phyloP scores from a whole-genome alignment of 2,113 vertebrate genomes.

The Thunnus maccoyii region DNA sequence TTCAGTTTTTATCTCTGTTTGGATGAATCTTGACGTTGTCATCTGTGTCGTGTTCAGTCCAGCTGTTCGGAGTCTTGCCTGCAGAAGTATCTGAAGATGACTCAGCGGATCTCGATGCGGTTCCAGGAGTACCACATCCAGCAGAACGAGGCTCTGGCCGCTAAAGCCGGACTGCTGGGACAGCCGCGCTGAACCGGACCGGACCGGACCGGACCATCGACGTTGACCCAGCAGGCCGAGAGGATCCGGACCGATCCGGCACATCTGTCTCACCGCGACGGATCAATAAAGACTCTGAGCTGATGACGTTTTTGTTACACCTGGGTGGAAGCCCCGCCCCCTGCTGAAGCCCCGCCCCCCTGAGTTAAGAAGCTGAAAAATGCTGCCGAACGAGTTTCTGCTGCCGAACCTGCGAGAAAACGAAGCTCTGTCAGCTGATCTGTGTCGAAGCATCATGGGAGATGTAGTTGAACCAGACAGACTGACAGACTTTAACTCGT shows the following conservation, averaged over 20 bases:
- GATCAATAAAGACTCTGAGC: conserved; percentile 1
- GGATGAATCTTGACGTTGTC: not conserved
- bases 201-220: not conserved
- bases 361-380: too few species aligned
- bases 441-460: conserved; percentile 37
- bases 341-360: too few species aligned
- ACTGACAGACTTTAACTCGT: too few species aligned
- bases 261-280: not conserved
- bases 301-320: not conserved
- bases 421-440: not conserved
- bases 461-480: not conserved
- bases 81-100: conserved; percentile 99
- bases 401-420: too few species aligned
- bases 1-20: too few species aligned
- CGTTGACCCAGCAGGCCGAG: too few species aligned
- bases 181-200: conserved; percentile 86
- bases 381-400: too few species aligned
- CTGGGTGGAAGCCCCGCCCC: too few species aligned
- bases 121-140: conserved; percentile 99
- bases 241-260: not conserved
- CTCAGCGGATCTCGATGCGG: conserved; percentile 98
- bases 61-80: conserved; percentile 95
- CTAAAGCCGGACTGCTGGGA: conserved; percentile 94
- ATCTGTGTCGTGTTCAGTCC: conserved; percentile 78
- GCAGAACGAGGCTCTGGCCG: conserved; percentile 97